A percentile compares a stretch with the other conserved stretches of the same genome.
Conservation (phyloP, 1,140 invertebrate species). For the Lysiphlebus fabarum region DNA sequence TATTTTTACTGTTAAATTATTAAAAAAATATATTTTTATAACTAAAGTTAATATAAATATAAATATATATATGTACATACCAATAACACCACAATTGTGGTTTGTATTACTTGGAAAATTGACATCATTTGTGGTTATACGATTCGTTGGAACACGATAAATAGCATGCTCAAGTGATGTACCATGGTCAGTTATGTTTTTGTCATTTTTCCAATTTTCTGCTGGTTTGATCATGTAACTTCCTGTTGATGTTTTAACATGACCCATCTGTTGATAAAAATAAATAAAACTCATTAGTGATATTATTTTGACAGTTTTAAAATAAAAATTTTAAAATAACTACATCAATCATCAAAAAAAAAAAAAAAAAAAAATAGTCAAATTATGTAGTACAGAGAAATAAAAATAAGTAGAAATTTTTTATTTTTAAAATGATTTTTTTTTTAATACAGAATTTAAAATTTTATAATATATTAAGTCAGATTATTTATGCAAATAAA, state of each 20-base stretch:
- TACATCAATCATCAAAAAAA: background rate
- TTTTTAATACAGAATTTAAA: too few species aligned
- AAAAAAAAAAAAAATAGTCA: background rate
- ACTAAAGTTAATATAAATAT: too few species aligned
- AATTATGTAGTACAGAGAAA: background rate
- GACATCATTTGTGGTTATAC: constrained; percentile 26
- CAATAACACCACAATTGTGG: constrained; percentile 43
- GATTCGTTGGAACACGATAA: constrained; percentile 29
- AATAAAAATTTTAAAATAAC: background rate
- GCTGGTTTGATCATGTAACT: constrained; percentile 65
- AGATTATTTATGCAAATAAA: too few species aligned
- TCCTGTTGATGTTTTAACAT: constrained; percentile 60
- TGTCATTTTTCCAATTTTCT: constrained; percentile 50
- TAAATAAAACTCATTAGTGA: background rate
- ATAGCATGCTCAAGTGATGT: constrained; percentile 46
- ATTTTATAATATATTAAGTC: too few species aligned
- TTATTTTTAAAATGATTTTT: too few species aligned
- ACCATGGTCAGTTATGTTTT: constrained; percentile 34
- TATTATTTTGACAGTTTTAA: background rate
- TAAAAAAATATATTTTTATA: too few species aligned
- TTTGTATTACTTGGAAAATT: constrained; percentile 27
- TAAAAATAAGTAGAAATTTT: background rate
- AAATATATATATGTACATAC: constrained; percentile 28
- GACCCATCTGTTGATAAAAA: constrained; percentile 58
- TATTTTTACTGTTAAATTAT: too few species aligned